Evolutionary conservation across 1,140 invertebrate species (phyloP).

Genomic region (Drosophila novamexicana): DNA sequence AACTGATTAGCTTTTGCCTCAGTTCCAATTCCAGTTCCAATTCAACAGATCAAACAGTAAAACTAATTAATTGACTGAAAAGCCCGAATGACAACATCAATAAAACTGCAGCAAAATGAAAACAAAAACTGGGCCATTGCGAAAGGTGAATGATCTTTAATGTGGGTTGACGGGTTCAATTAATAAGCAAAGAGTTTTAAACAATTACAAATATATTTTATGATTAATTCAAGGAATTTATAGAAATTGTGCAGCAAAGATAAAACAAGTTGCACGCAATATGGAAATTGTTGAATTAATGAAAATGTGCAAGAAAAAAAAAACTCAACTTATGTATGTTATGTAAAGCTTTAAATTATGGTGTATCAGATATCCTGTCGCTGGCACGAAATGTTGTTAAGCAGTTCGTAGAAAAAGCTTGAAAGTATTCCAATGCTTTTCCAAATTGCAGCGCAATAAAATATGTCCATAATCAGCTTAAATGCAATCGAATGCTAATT

Average conservation of each 20-base stretch:
- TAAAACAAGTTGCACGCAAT: too few species aligned
- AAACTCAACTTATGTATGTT: too few species aligned
- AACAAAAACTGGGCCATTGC: neutral
- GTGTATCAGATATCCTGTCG: neutral
- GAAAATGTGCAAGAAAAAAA: too few species aligned
- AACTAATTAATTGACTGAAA: slow-evolving; percentile 48
- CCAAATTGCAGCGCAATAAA: slow-evolving; percentile 11
- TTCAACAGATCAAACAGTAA: slow-evolving; percentile 7
- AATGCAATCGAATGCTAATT: slow-evolving; percentile 26
- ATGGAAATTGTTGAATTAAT: too few species aligned
- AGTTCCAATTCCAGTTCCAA: slow-evolving; percentile 6
- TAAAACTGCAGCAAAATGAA: neutral
- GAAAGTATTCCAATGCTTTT: neutral
- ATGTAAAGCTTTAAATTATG: neutral
- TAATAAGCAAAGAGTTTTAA: neutral
- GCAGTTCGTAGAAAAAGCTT: neutral
- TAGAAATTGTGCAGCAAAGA: too few species aligned
- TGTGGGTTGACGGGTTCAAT: neutral
- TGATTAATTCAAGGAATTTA: too few species aligned
- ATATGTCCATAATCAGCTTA: slow-evolving; percentile 42
- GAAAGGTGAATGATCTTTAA: neutral
- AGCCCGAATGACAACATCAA: slow-evolving; percentile 7
- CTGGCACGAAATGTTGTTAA: neutral
- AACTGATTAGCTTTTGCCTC: slow-evolving; percentile 37
- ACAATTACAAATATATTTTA: too few species aligned